Base-by-base conservation (phyloP, 1,140 invertebrate genomes). In the Tigriopus japonicus region DNA sequence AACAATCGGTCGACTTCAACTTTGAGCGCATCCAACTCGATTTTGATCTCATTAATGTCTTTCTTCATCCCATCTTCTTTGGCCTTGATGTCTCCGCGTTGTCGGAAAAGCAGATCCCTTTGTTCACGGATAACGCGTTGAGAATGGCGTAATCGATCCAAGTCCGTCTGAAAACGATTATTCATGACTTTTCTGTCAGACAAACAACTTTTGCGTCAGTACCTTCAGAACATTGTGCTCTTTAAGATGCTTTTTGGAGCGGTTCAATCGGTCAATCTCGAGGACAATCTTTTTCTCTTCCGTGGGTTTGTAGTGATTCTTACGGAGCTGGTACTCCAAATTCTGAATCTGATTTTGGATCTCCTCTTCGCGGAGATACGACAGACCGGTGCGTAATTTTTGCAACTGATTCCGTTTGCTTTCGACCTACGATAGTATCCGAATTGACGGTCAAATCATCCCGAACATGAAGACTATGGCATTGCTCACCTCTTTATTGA, bases 281-380 rank as follows among this genome's bases (percentile, higher is more conserved):
- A 66, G 66, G n/a, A 72, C 70, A 56, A 72, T 69, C 59, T 69
- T 71, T 54, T 67, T 68, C 63, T 72, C 71, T 54, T 72, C 70
- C 10, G 64, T 63, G 23, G 71, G 65, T 55, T 67, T 67, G 63
- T 70, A 72, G 52, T 69, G 70, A 54, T 69, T 67, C 5, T 62
- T 66, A 17, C 67, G 67, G 24, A 72, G 62, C 52, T 71, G 69
- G 56, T 63, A 65, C 56, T 71, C 69, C 55, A 72, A 63, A 54
- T 66, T 65, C 17, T 58, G 24, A 21, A 59, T 54, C 35, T 58
- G 41, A 23, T 56, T 52, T 13, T 24, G 15, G 2, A 61, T 56
- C 19, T 51, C 15, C 6, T 61, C 45, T 40, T 61, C 59, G 19
- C 23, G 28, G 23, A 56, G 59, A 51, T 61, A 61, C 59, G 28